Conservation (phyloP, 2,113 vertebrate genomes). For the Syngnathus floridae region DNA sequence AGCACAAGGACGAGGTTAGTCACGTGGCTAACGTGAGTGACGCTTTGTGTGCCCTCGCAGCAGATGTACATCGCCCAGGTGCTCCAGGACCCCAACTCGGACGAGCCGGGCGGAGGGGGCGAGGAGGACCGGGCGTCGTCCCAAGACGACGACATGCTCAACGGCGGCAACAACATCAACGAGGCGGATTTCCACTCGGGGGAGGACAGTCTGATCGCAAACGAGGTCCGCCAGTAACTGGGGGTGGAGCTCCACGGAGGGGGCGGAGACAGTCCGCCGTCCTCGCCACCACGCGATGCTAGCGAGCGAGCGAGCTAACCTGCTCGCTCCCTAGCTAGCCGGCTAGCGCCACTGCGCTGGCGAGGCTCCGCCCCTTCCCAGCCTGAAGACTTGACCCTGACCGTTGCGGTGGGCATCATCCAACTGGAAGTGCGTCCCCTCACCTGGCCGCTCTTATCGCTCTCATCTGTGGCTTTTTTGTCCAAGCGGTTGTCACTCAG, state of each 20-base stretch:
- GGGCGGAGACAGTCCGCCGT: conserved; percentile 24
- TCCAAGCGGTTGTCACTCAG: neutral
- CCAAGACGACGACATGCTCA: conserved; percentile 89
- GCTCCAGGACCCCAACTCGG: conserved; percentile 84
- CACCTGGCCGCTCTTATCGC: neutral
- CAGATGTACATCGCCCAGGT: conserved; percentile 98
- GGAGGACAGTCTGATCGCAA: conserved; percentile 97
- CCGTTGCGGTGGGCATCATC: conserved; percentile 26
- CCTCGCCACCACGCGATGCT: conserved; percentile 7
- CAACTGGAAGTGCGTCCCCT: neutral
- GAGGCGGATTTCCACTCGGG: conserved; percentile 97
- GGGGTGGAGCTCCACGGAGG: conserved; percentile 41
- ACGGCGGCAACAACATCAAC: conserved; percentile 79
- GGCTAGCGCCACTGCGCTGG: neutral
- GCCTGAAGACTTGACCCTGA: conserved; percentile 59
- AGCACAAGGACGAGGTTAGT: neutral
- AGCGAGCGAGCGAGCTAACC: neutral
- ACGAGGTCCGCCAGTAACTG: conserved; percentile 82
- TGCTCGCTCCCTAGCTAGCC: conserved; percentile 5
- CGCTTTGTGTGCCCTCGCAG: conserved; percentile 36
- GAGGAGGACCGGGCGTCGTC: conserved; percentile 79
- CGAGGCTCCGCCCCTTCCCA: conserved; percentile 20
- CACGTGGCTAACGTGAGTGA: neutral
- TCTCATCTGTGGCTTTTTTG: neutral
- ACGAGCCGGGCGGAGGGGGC: conserved; percentile 72